Evolutionary conservation across 2,113 vertebrate genomes (phyloP), one percentile per base, ranked within the genome.

Genomic region (Thryonomys swinderianus): DNA sequence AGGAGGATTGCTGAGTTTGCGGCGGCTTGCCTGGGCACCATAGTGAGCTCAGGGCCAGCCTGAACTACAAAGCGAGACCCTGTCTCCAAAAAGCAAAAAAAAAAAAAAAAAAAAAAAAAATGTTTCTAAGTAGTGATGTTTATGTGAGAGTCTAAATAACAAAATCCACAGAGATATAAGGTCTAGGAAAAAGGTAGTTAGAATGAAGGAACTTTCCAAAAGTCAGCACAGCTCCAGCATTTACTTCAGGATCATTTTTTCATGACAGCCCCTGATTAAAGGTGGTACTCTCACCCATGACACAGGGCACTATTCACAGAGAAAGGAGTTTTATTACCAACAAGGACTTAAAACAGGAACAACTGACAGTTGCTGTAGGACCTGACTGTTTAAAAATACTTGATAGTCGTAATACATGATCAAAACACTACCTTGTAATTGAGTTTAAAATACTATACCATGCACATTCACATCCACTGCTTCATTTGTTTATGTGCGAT

Each of bases 371-470:
- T 55, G 74, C 51, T 59, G 69, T 53, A 42, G 34, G 42, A 53
- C 27, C 55, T 62, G 55, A 9, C 53, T 59, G 42, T 81, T 86
- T 85, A 71, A 85, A 86, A 95, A 20, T 81, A 80, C 42, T 23
- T 85, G 53, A 64, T 23, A 91, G 42, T 86, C 73, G n/a, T 42
- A 91, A 81, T 53, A 86, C 73, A 55, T 32, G 12, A 12, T 45
- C 23, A 25, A 32, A 81, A 81, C 79, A 86, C n/a, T 64, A 90
- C 25, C 17, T 61, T 51, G 20, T 32, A 79, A 30, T 85, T 90
- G 62, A 62, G 12, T 86, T 81, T 64, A 45, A 95, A 91, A 64
- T 81, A 37, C 12, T n/a, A 87, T 64, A 62, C 74, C 55, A 91
- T 73, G 59, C 10, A 55, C 73, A 90, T 71, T 91, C 64, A 69